These are phyloP conservation scores for Timandra comae DNA, from an alignment of 2,888 invertebrate genomes.

Conservation along the genomic window DNA sequence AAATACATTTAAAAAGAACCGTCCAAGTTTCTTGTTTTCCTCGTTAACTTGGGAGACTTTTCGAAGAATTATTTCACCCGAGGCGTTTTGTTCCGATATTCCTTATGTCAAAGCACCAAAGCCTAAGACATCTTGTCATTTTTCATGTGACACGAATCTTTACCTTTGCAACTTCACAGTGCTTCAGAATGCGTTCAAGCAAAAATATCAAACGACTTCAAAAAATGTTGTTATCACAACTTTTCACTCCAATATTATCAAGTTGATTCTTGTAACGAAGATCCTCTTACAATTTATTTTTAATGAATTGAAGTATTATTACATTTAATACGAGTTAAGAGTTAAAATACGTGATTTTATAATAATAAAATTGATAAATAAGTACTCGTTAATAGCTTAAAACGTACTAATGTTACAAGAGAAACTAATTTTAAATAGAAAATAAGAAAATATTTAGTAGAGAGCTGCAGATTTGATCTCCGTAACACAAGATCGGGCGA, in stretches of 20 bases:
- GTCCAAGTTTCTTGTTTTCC: constrained; percentile 49
- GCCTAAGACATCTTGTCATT: constrained; percentile 31
- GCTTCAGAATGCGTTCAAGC: constrained; percentile 44
- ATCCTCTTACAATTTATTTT: constrained; percentile 3
- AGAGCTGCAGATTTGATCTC: constrained; percentile 27
- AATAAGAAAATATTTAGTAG: no score
- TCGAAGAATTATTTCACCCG: constrained; percentile 38
- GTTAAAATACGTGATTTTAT: no score
- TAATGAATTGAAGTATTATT: no score
- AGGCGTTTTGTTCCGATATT: constrained; percentile 26
- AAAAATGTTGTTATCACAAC: constrained; percentile 37
- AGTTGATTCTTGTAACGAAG: constrained; percentile 23
- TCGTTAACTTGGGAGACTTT: constrained; percentile 47
- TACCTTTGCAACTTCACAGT: constrained; percentile 37
- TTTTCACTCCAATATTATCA: constrained; percentile 31
- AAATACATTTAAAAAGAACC: constrained; percentile 37
- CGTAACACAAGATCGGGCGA: constrained; percentile 17
- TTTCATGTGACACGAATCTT: constrained; percentile 30
- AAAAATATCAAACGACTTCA: constrained; percentile 41
- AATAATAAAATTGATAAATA: no score
- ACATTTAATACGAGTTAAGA: no score
- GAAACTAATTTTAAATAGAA: not conserved
- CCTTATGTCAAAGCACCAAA: constrained; percentile 36
- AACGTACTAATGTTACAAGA: no score
- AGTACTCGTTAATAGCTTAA: no score